Conservation (phyloP, 1,140 invertebrate genomes). For the Charaxes varanes region DNA sequence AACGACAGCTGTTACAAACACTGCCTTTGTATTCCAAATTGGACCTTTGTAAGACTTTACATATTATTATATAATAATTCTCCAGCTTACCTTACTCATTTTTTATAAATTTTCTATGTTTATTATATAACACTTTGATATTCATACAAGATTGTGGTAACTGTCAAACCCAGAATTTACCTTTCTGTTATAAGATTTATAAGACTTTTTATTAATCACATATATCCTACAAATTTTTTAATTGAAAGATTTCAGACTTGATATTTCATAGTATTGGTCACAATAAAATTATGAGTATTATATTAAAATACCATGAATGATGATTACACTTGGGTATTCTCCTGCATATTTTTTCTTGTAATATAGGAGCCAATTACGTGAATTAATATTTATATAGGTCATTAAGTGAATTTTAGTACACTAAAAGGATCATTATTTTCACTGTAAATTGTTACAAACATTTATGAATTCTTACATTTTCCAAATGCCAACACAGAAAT, state of each 20-base stretch:
- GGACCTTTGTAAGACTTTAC: slow-evolving; percentile 48
- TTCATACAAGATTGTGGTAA: slow-evolving; percentile 34
- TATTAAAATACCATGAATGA: no score
- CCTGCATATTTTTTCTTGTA: background rate
- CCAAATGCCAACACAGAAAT: no score
- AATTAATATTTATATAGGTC: no score
- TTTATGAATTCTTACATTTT: no score
- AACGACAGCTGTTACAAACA: slow-evolving; percentile 27
- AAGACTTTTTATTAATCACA: background rate
- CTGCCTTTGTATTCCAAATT: slow-evolving; percentile 43
- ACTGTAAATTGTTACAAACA: no score
- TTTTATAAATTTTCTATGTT: slow-evolving; percentile 29
- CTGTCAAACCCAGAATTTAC: slow-evolving; percentile 13
- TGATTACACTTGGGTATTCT: no score
- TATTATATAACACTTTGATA: slow-evolving; percentile 32
- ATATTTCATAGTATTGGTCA: no score
- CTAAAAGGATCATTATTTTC: no score
- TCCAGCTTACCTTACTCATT: slow-evolving; percentile 34
- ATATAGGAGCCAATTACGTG: background rate
- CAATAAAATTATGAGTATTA: no score
- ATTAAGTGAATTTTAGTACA: no score
- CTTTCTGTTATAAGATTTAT: slow-evolving; percentile 7
- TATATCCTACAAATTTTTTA: background rate
- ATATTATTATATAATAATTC: slow-evolving; percentile 30
- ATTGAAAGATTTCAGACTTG: no score